Evolutionary conservation across 2,797 vertebrate species (phyloP).

Genomic region (Crocidura indochinensis): DNA sequence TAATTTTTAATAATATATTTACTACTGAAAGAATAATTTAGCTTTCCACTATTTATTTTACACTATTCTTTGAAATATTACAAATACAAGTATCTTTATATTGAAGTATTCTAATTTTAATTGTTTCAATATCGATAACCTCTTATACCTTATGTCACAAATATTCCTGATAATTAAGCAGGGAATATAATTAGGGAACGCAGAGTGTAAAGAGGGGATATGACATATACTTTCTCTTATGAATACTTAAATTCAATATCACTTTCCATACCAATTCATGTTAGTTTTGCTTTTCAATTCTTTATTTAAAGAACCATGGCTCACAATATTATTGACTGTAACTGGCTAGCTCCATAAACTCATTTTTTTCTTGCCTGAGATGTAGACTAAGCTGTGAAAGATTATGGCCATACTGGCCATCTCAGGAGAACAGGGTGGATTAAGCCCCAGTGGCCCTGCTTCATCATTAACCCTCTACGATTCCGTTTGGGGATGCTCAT

Average conservation of each 20-base stretch:
- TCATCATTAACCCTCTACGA: too few relatives aligned
- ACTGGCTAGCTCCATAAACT: too few relatives aligned
- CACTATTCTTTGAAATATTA: constrained; percentile 29
- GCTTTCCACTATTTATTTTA: neutral
- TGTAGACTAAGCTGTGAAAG: too few relatives aligned
- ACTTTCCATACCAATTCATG: too few relatives aligned
- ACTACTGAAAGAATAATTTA: neutral
- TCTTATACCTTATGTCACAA: neutral
- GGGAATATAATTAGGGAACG: neutral
- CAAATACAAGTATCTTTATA: neutral
- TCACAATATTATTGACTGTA: too few relatives aligned
- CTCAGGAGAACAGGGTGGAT: too few relatives aligned
- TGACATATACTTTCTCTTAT: neutral
- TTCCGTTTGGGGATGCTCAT: too few relatives aligned
- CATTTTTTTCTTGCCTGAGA: too few relatives aligned
- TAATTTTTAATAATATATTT: neutral
- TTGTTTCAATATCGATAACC: neutral
- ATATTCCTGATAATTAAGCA: constrained; percentile 29
- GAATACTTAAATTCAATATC: constrained; percentile 32
- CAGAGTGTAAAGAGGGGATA: neutral
- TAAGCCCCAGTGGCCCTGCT: too few relatives aligned
- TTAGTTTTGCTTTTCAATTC: too few relatives aligned
- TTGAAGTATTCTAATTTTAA: constrained; percentile 29
- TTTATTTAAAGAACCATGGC: too few relatives aligned
- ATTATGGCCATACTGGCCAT: too few relatives aligned